Evolutionary conservation across 2,113 vertebrate genomes (phyloP).

Genomic region (Clarias magur): DNA sequence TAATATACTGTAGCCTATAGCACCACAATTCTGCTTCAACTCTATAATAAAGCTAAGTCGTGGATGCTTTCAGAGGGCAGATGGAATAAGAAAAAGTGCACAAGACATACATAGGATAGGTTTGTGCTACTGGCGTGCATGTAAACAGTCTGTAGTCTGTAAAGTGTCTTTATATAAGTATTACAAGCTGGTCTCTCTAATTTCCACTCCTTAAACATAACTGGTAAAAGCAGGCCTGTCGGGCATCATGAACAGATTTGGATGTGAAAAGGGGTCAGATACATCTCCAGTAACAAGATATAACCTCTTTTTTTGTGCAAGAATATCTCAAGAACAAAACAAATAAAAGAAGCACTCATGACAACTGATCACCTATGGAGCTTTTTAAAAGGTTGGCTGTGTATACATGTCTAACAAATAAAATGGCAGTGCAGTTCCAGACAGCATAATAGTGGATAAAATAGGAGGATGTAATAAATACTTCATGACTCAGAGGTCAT

Average conservation of each 20-base stretch:
- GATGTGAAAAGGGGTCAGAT: not conserved
- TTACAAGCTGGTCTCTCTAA: not conserved
- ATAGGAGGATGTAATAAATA: conserved; percentile 21
- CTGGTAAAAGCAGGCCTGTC: not conserved
- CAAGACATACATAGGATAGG: not conserved
- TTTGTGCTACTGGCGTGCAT: conserved; percentile 8
- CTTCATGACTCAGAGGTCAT: conserved; percentile 22
- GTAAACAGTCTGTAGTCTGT: not conserved
- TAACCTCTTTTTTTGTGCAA: not conserved
- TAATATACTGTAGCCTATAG: not conserved
- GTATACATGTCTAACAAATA: conserved; percentile 9
- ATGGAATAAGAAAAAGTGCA: not conserved
- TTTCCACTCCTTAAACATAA: conserved; percentile 46
- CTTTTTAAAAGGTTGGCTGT: not conserved
- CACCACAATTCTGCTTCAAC: not conserved
- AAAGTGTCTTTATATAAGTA: not conserved
- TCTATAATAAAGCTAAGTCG: not conserved
- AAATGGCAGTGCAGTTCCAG: not conserved
- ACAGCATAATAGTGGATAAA: not conserved
- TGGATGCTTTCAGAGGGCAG: not conserved
- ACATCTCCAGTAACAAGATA: not conserved
- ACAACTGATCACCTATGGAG: not conserved
- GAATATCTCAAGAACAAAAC: conserved; percentile 19
- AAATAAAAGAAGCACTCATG: not conserved
- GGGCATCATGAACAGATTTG: not conserved